Evolutionary conservation across 2,888 invertebrate species (phyloP), one percentile per base, ranked within the genome.

Genomic region (Cryptosula pallasiana): DNA sequence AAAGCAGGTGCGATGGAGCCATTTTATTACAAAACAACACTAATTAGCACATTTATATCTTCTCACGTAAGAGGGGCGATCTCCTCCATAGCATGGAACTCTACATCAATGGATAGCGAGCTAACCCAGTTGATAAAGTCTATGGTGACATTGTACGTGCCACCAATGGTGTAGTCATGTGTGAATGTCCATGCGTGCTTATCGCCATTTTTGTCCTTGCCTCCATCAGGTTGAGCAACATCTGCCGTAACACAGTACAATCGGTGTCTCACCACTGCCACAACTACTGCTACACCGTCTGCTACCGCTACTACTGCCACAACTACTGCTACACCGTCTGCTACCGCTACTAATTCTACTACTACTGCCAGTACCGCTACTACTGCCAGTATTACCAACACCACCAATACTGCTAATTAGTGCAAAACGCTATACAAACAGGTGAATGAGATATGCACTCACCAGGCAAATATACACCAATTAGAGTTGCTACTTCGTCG

Each of bases 91-190:
- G 63, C 63, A 32, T 63, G 63, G 34, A 63, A 63, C 63, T 63
- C 63, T 3, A 63, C 29, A n/a, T 63, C 29, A 32, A 63, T 63
- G 9, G 63, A 63, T 9, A 63, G 34, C 2, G 63, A 9, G 32
- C 63, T 63, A 32, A 63, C 63, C 63, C 27, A 63, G 34, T 63
- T 63, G 13, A 63, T 63, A 32, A 63, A 63, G 63, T 63, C 63
- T 9, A 63, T 63, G n/a, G 63, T 63, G 63, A 63, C 63, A 63
- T 63, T 63, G 63, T 63, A 63, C 9, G 63, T 63, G 63, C 32
- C 63, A 3, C 63, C 63, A 27, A 63, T 32, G 2, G 5, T 34
- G 34, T 63, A 63, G 34, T 63, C 27, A 32, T 63, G 63, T 3
- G 13, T 25, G 63, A 63, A 63, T 3, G 32, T 63, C 63, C 63